These are phyloP conservation scores for Bradypodion pumilum DNA, from an alignment of 2,797 vertebrate species.

Conservation along the genomic window DNA sequence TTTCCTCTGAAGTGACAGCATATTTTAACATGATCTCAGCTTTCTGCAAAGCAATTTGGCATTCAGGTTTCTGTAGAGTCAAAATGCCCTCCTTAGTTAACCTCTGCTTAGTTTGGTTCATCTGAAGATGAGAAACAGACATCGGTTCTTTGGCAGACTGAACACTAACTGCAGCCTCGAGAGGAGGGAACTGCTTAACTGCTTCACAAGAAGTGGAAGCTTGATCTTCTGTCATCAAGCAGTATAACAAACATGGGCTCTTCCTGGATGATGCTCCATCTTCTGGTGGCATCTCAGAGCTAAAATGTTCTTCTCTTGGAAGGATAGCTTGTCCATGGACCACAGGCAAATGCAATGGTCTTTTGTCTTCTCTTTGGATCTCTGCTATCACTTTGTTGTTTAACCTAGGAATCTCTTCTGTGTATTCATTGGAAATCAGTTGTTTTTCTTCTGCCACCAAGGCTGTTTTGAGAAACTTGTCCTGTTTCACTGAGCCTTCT, in stretches of 20 bases:
- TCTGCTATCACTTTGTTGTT: constrained; percentile 68
- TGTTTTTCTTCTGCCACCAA: constrained; percentile 78
- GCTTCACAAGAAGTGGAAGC: constrained; percentile 73
- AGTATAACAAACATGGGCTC: constrained; percentile 77
- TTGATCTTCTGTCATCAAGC: constrained; percentile 76
- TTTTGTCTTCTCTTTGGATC: constrained; percentile 75
- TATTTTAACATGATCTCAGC: constrained; percentile 77
- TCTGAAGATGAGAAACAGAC: constrained; percentile 75
- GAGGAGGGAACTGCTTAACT: constrained; percentile 68
- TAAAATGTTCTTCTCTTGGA: constrained; percentile 76
- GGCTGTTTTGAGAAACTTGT: constrained; percentile 70
- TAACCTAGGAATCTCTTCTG: constrained; percentile 70
- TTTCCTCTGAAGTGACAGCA: constrained; percentile 77
- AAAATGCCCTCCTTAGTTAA: constrained; percentile 82
- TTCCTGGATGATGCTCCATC: constrained; percentile 73
- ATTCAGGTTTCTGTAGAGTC: constrained; percentile 68
- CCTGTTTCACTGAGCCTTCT: constrained; percentile 68
- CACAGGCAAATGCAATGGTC: constrained; percentile 79
- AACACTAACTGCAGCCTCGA: constrained; percentile 57
- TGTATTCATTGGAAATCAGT: constrained; percentile 72
- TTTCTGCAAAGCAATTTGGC: constrained; percentile 75
- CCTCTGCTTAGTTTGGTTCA: constrained; percentile 65
- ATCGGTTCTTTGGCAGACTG: constrained; percentile 70
- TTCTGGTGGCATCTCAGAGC: constrained; percentile 73
- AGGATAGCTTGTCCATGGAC: constrained; percentile 78